These are phyloP conservation scores for Vulpes vulpes DNA, from an alignment of 2,113 vertebrate genomes.

Conservation along the genomic window DNA sequence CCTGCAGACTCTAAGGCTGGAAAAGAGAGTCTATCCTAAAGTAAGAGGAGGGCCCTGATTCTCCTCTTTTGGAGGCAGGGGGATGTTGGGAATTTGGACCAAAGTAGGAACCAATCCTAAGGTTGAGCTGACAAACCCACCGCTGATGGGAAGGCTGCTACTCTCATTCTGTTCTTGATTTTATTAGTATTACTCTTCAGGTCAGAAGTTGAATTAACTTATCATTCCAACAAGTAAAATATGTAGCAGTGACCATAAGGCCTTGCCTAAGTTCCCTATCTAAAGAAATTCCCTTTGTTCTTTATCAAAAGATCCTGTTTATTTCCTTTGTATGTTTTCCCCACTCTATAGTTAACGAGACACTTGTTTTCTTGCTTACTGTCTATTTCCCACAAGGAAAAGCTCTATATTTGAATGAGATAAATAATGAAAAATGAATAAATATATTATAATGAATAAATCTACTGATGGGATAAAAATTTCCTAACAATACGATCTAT, in stretches of 20 bases:
- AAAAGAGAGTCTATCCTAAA: slow-evolving; percentile 62
- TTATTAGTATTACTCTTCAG: not conserved
- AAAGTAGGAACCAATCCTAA: not conserved
- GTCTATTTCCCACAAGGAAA: not conserved
- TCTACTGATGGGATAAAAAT: not conserved
- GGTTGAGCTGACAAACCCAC: slow-evolving; percentile 46
- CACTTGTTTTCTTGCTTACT: not conserved
- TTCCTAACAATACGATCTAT: slow-evolving; percentile 9
- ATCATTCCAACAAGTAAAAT: not conserved
- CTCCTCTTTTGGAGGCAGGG: not conserved
- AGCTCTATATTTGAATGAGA: not conserved
- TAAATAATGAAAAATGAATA: slow-evolving; percentile 18
- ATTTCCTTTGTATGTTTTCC: slow-evolving; percentile 15
- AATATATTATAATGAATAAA: not conserved
- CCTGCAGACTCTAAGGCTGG: slow-evolving; percentile 13
- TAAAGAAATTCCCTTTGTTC: not conserved
- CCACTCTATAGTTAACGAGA: slow-evolving; percentile 35
- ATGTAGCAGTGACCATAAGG: not conserved
- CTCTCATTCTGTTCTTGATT: slow-evolving; percentile 24
- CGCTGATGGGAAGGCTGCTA: slow-evolving; percentile 51
- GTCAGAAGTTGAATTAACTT: slow-evolving; percentile 53
- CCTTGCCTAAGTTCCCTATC: not conserved
- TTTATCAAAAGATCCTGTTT: not conserved
- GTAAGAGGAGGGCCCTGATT: slow-evolving; percentile 56
- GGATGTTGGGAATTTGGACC: not conserved